Evolutionary conservation across 2,113 vertebrate species (phyloP).

Genomic region (Sylvietta virens): DNA sequence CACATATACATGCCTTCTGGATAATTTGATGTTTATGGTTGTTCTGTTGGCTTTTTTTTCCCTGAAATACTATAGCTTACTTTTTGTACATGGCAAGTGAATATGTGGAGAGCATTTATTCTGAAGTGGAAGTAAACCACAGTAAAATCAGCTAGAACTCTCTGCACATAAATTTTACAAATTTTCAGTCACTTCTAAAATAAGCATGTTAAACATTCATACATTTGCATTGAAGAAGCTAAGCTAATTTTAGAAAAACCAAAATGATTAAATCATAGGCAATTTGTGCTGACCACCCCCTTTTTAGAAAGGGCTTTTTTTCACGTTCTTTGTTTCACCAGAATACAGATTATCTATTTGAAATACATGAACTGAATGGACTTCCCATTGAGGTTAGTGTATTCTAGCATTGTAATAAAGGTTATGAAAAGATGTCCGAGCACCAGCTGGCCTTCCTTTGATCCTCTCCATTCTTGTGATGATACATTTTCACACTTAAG

Average conservation of each 20-base stretch:
- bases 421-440: constrained; percentile 65
- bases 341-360: constrained; percentile 58
- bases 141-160: neutral
- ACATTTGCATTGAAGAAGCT: constrained; percentile 12
- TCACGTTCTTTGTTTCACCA: constrained; percentile 33
- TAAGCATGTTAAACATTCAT: neutral
- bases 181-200: neutral
- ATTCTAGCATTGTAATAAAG: constrained; percentile 62
- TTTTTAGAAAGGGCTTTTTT: constrained; percentile 30
- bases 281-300: constrained; percentile 47
- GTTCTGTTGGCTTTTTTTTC: neutral
- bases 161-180: neutral
- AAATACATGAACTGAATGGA: constrained; percentile 52
- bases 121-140: neutral
- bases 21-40: neutral
- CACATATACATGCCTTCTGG: neutral
- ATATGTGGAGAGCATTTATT: neutral
- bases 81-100: neutral
- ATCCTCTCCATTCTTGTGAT: constrained; percentile 62
- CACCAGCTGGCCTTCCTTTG: constrained; percentile 66
- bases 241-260: constrained; percentile 30
- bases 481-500: constrained; percentile 69
- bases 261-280: constrained; percentile 60
- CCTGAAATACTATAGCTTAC: neutral
- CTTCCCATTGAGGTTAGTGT: constrained; percentile 63